These are phyloP conservation scores for Protosalanx chinensis DNA, from an alignment of 2,797 vertebrate genomes.

Conservation along the genomic window DNA sequence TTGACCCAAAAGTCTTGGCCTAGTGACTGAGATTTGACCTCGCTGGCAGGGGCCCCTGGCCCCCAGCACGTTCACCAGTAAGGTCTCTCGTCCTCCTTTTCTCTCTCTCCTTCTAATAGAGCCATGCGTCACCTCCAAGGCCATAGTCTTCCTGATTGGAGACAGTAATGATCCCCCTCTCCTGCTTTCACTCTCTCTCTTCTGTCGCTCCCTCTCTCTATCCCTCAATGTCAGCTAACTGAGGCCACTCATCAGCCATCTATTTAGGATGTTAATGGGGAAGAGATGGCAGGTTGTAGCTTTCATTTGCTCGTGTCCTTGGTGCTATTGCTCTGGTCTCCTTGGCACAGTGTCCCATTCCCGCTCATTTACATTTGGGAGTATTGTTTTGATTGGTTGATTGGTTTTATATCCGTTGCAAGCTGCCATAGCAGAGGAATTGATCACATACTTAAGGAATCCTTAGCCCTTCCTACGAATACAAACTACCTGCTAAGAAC, in stretches of 20 bases:
- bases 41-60: constrained; percentile 27
- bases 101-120: constrained; percentile 53
- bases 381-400: constrained; percentile 2
- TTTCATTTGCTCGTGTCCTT: constrained; percentile 46
- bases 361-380: constrained; percentile 41
- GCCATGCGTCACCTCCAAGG: constrained; percentile 71
- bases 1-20: constrained; percentile 71
- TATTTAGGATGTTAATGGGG: constrained; percentile 65
- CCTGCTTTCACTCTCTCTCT: not conserved
- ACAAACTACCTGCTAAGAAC: not conserved
- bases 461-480: not conserved
- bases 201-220: not conserved
- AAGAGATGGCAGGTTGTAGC: constrained; percentile 28
- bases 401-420: constrained; percentile 18
- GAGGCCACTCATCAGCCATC: constrained; percentile 56
- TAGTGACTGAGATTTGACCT: constrained; percentile 59
- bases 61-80: constrained; percentile 40
- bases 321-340: not conserved
- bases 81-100: constrained; percentile 27
- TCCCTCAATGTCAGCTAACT: constrained; percentile 26
- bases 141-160: constrained; percentile 65
- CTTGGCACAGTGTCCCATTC: constrained; percentile 36
- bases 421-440: not conserved
- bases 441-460: not conserved
- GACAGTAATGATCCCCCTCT: constrained; percentile 40